A percentile compares a stretch with the other conserved stretches of the same genome.
phyloP scores from a whole-genome alignment of 2,113 vertebrate genomes.

The Sciurus niger region DNA sequence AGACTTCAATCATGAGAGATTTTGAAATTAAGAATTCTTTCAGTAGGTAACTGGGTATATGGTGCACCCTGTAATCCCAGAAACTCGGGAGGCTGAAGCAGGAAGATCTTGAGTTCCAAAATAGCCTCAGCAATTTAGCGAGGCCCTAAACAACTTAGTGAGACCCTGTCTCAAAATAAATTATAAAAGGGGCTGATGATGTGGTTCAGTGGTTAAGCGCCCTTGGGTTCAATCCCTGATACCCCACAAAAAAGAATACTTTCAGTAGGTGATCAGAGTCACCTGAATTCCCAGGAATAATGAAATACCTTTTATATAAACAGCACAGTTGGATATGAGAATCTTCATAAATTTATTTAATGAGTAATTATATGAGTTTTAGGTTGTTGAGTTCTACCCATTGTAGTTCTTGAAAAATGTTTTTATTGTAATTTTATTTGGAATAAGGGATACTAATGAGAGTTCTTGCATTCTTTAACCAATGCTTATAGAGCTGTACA shows the following conservation, averaged over 20 bases:
- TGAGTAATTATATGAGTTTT: not conserved
- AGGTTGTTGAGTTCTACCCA: not conserved
- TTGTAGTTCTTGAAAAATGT: not conserved
- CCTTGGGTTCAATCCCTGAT: too few relatives aligned
- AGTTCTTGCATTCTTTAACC: not conserved
- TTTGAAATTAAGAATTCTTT: not conserved
- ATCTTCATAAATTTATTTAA: slow-evolving; percentile 42
- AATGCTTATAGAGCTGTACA: not conserved
- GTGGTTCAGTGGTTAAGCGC: too few relatives aligned
- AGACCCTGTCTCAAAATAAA: too few relatives aligned
- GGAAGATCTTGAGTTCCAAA: too few relatives aligned
- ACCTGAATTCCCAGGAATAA: not conserved
- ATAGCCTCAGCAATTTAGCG: too few relatives aligned
- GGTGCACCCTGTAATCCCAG: too few relatives aligned
- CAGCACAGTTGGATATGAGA: not conserved
- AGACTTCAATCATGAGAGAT: not conserved
- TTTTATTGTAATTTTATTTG: not conserved
- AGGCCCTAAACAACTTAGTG: too few relatives aligned
- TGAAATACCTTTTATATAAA: not conserved
- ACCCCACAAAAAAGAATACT: not conserved
- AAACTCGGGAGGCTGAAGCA: too few relatives aligned
- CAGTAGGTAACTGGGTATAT: not conserved
- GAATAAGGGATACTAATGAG: not conserved
- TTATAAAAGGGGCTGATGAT: too few relatives aligned
- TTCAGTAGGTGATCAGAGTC: not conserved